Conservation (phyloP, 2,113 vertebrate genomes). For the Entomyzon cyanotis region DNA sequence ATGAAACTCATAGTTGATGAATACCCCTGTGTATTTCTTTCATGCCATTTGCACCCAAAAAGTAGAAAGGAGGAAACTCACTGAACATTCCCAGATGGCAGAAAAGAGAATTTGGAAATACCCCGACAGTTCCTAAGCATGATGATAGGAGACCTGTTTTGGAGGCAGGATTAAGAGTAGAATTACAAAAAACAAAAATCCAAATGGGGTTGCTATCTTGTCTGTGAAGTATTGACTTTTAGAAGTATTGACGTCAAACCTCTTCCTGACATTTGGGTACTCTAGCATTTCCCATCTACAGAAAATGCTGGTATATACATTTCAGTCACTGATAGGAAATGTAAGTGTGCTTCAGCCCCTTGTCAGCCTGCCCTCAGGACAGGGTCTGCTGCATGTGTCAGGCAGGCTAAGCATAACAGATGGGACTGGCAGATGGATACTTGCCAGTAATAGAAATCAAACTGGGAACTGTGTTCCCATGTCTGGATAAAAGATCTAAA, state of each 20-base stretch:
- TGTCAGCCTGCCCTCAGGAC: conserved; percentile 13
- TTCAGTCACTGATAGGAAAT: not conserved
- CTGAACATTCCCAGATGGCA: not conserved
- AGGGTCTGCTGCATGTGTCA: not conserved
- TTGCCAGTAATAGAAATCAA: conserved; percentile 39
- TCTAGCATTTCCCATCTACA: not conserved
- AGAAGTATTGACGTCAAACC: not conserved
- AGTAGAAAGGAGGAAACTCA: not conserved
- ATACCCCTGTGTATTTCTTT: not conserved
- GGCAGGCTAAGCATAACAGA: not conserved
- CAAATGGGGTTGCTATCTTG: not conserved
- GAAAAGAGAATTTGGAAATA: not conserved
- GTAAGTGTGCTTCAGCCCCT: not conserved
- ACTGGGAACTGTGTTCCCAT: not conserved
- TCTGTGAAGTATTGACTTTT: not conserved
- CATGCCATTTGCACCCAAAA: not conserved
- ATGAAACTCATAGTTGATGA: not conserved
- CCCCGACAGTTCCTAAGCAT: not conserved
- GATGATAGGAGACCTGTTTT: not conserved
- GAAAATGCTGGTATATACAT: not conserved
- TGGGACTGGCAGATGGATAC: not conserved
- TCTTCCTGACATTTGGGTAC: not conserved
- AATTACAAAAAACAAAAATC: not conserved
- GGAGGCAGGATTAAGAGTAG: not conserved
- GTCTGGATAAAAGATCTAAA: not conserved